Evolutionary conservation across 92 coral and sea anemone species (phyloP).

Genomic region (Desmophyllum pertusum): DNA sequence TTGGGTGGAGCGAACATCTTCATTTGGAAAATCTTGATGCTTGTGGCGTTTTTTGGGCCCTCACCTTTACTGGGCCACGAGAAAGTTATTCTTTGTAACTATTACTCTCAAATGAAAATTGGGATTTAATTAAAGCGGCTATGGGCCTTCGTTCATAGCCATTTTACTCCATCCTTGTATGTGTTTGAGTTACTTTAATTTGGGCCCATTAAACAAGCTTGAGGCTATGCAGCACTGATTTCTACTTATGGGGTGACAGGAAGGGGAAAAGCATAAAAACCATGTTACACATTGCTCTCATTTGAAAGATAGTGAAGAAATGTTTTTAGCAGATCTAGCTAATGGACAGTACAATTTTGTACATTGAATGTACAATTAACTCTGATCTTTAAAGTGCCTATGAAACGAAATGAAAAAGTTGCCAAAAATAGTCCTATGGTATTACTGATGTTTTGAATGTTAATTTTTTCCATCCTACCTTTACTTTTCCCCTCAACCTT

Average conservation of each 20-base stretch:
- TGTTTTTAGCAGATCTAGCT: too few species aligned
- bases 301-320: too few species aligned
- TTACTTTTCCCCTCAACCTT: too few species aligned
- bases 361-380: too few species aligned
- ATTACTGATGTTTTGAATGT: too few species aligned
- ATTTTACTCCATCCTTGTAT: conserved; percentile 7
- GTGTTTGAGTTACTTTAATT: not conserved
- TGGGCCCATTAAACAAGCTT: conserved; percentile 22
- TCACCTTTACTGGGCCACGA: conserved; percentile 1
- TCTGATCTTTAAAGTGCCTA: too few species aligned
- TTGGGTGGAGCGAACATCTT: conserved; percentile 21
- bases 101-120: not conserved
- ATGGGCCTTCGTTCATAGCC: not conserved
- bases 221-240: conserved; percentile 11
- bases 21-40: not conserved
- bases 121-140: not conserved
- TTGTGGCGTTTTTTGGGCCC: conserved; percentile 22
- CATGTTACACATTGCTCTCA: too few species aligned
- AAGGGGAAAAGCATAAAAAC: not conserved
- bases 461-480: too few species aligned
- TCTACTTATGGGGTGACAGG: not conserved
- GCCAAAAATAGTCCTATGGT: too few species aligned
- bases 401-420: too few species aligned
- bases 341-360: too few species aligned
- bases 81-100: not conserved